Evolutionary conservation across 2,113 vertebrate species (phyloP).

Genomic region (Spea multiplicata): DNA sequence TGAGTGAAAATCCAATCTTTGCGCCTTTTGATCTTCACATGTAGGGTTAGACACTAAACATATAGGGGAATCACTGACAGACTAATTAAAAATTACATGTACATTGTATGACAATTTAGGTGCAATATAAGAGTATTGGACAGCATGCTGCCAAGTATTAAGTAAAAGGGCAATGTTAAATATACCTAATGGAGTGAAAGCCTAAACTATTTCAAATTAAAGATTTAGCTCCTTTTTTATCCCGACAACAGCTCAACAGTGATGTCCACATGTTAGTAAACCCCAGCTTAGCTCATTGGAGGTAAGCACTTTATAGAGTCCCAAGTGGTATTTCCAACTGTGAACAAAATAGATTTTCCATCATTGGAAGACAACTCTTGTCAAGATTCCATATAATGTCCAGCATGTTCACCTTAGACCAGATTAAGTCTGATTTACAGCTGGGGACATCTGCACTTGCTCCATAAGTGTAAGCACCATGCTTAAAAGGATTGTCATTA

Average conservation of each 20-base stretch:
- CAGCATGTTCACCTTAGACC: conserved; percentile 24
- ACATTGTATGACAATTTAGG: background rate
- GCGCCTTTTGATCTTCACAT: no score
- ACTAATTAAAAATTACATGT: background rate
- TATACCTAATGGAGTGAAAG: conserved; percentile 4
- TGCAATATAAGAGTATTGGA: background rate
- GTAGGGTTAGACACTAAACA: background rate
- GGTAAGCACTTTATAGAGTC: conserved; percentile 8
- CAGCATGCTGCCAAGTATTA: background rate
- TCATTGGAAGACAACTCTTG: conserved; percentile 7
- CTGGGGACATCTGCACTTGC: conserved; percentile 18
- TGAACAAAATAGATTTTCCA: conserved; percentile 27
- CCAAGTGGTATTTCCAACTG: conserved; percentile 34
- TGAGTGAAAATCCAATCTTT: no score
- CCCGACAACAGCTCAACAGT: background rate
- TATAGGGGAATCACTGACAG: background rate
- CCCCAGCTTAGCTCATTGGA: conserved; percentile 9
- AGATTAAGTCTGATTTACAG: conserved; percentile 41
- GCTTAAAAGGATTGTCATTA: conserved; percentile 38
- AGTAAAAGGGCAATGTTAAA: conserved; percentile 1
- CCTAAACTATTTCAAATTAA: conserved; percentile 19
- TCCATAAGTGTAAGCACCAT: conserved; percentile 31
- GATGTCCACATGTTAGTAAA: conserved; percentile 1
- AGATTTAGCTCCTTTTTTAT: background rate
- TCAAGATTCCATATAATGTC: conserved; percentile 30